phyloP scores from a whole-genome alignment of 2,797 vertebrate species.

The Momotus momota region DNA sequence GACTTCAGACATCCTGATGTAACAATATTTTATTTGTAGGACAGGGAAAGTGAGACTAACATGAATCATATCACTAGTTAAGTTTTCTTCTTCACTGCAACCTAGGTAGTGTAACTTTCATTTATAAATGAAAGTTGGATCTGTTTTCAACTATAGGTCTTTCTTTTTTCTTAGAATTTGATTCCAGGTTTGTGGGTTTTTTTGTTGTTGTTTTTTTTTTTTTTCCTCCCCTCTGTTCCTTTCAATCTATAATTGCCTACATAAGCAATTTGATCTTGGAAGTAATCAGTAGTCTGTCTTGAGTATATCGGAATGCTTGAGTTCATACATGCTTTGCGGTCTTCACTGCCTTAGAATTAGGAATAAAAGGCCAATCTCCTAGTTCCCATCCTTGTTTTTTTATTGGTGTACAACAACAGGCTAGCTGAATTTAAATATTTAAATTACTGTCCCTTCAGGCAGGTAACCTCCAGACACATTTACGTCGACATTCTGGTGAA shows the following conservation, averaged over 20 bases:
- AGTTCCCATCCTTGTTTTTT: background rate
- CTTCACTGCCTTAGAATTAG: background rate
- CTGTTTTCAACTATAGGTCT: background rate
- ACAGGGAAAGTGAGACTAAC: background rate
- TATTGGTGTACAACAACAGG: background rate
- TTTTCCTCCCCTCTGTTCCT: background rate
- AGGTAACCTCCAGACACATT: constrained; percentile 95
- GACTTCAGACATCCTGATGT: background rate
- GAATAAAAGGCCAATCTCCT: background rate
- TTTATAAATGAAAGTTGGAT: background rate
- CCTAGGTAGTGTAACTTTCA: background rate
- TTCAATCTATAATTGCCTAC: background rate
- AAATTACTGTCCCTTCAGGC: constrained; percentile 81
- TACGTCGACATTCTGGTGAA: constrained; percentile 95
- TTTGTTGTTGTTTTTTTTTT: background rate
- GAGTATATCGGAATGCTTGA: background rate
- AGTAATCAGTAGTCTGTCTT: background rate
- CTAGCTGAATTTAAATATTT: background rate
- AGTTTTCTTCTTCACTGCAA: background rate
- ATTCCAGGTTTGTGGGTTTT: background rate
- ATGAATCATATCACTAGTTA: background rate
- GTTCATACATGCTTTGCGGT: background rate
- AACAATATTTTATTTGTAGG: background rate
- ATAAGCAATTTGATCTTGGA: background rate
- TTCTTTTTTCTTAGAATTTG: background rate